Evolutionary conservation across 2,888 invertebrate species (phyloP), one percentile per base, ranked within the genome.

Genomic region (Dimorphilus gyrociliatus): DNA sequence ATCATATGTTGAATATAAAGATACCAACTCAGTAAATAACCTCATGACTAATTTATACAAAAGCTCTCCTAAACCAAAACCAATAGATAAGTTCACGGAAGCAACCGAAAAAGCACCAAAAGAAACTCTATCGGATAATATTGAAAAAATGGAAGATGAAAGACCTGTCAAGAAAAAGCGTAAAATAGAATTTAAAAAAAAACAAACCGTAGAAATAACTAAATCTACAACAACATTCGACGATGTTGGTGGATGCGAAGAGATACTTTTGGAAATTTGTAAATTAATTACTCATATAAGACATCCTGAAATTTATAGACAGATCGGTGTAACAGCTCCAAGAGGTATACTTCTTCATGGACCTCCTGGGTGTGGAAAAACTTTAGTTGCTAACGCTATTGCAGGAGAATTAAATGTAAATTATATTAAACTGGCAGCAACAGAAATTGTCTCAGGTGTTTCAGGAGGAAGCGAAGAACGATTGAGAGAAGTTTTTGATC

Each of bases 391-490:
- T 15, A 49, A 63, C 39, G 65, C 66, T 12, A 59, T 68, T 25
- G 65, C 66, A 33, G 66, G 66, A 42, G 81, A 92, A 67, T 63
- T 92, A 23, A 71, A 74, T 41, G 62, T 92, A 25, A 81, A 85
- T 0, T 63, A 92, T 32, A 65, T 94, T 30, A 79, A 82, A 62
- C 74, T 90, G 7, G 76, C 82, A 6, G 85, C 85, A 1, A 82
- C 92, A 0, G 88, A 92, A 63, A 63, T 97, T 36, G 78, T 94
- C 2, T 81, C 81, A 8, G 92, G 92, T 2, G 75, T 94, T 36
- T 86, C 88, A 0, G 94, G 94, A 0, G 88, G 90, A 61, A 86
- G 86, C 1, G 94, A 97, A 62, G 80, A 84, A 52, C 72, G 85
- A 44, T 81, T 94, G 37, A 69, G 92, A 38, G 79, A 84, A 44